Base-by-base conservation (phyloP, 2,888 invertebrate species). In the Bursaphelenchus okinawaensis region DNA sequence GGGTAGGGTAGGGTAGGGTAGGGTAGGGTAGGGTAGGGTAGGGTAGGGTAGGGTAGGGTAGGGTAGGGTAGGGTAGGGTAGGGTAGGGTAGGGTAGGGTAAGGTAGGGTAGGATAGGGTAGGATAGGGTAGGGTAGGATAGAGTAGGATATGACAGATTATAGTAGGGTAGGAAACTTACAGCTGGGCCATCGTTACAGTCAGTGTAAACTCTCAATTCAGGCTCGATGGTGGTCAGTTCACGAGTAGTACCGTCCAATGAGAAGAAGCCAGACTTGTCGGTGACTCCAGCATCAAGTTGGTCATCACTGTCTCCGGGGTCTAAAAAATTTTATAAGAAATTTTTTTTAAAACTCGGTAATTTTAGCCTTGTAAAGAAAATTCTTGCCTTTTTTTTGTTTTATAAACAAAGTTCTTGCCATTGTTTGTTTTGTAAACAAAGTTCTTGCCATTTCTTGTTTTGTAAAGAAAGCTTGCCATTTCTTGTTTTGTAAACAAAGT, bases 271-370 rank as follows among this genome's bases (percentile, higher is more conserved):
- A 19, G 26, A 20, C n/a, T 29, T 29, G 40, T 64, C 64, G 16
- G 64, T 64, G 55, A 63, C 50, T 2, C 27, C 52, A 40, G 59
- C 61, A 54, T 52, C 64, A 59, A 64, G 12, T 60, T 61, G 22
- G 28, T 64, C 64, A 27, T 64, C 64, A 12, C 52, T 51, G 55
- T 64, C 64, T 16, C 64, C 64, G 29, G 64, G 64, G 52, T 59
- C 52, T 40, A n/a, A 40, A 40, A 40, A 40, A n/a, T n/a, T n/a
- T n/a, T n/a, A n/a, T n/a, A n/a, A n/a, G n/a, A n/a, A n/a, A n/a
- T n/a, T n/a, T n/a, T 6, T 56, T 50, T 9, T 50, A 56, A 19
- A 40, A 23, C 60, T 62, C 19, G n/a, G n/a, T n/a, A n/a, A n/a
- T n/a, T n/a, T n/a, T n/a, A n/a, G n/a, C n/a, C n/a, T n/a, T n/a